phyloP scores from a whole-genome alignment of 2,797 vertebrate genomes.

The Argyrosomus regius region DNA sequence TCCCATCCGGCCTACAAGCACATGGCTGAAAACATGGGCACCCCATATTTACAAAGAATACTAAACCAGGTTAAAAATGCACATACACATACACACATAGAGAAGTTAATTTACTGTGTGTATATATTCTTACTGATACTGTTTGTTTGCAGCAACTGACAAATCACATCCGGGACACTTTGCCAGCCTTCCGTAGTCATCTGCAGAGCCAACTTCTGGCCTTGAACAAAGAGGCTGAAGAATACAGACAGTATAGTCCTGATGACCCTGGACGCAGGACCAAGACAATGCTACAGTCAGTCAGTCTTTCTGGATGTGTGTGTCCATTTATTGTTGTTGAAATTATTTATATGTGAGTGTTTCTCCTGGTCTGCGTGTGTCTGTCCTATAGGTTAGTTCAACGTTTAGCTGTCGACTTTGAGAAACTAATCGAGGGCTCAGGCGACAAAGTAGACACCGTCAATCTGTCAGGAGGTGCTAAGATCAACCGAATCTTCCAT shows the following conservation, averaged over 20 bases:
- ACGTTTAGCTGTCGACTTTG: conserved; percentile 92
- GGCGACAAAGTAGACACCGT: conserved; percentile 92
- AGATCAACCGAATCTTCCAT: conserved; percentile 96
- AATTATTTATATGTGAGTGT: background rate
- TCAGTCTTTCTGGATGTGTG: conserved; percentile 39
- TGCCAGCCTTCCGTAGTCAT: conserved; percentile 89
- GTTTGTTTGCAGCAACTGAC: conserved; percentile 90
- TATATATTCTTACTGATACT: background rate
- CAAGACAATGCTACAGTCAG: conserved; percentile 92
- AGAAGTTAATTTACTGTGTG: background rate
- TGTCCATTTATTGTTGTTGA: background rate
- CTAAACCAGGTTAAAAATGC: conserved; percentile 88
- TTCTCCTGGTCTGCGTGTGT: background rate
- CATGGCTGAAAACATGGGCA: conserved; percentile 89
- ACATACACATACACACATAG: background rate
- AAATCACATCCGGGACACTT: conserved; percentile 93
- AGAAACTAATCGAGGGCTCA: conserved; percentile 94
- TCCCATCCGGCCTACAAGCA: conserved; percentile 89
- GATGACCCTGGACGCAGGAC: conserved; percentile 92
- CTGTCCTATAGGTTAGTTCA: conserved; percentile 82
- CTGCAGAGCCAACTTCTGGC: conserved; percentile 89
- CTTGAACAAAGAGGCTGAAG: conserved; percentile 91
- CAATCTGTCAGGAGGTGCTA: conserved; percentile 93
- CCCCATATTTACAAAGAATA: conserved; percentile 87
- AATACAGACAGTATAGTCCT: conserved; percentile 87